Percentiles rank a stretch among this genome's conserved stretches.
phyloP scores from a whole-genome alignment of 2,888 invertebrate species.

The Mythimna vitellina region DNA sequence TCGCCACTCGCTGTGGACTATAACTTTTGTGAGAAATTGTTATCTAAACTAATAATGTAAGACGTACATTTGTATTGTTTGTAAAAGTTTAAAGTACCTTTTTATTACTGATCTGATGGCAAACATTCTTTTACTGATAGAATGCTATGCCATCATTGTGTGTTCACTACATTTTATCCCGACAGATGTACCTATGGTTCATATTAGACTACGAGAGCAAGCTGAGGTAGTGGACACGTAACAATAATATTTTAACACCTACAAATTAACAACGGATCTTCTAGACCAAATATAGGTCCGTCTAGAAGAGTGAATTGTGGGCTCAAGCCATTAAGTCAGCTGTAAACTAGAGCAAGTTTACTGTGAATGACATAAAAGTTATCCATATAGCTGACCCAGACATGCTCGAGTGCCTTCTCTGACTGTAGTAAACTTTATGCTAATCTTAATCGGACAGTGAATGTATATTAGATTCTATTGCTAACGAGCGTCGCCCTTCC shows the following conservation, averaged over 20 bases:
- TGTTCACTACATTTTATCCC: too few species aligned
- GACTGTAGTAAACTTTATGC: constrained; percentile 1
- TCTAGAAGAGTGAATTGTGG: not conserved
- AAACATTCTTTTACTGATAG: too few species aligned
- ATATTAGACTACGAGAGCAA: too few species aligned
- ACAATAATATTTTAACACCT: not conserved
- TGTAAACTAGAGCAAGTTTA: constrained; percentile 29
- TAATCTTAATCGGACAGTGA: not conserved
- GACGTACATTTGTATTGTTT: too few species aligned
- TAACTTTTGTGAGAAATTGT: not conserved
- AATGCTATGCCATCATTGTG: too few species aligned
- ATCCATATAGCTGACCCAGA: constrained; percentile 3
- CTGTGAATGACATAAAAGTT: constrained; percentile 25
- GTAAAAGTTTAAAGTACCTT: too few species aligned
- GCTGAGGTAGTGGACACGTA: too few species aligned
- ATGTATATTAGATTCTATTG: not conserved
- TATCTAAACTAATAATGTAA: not conserved
- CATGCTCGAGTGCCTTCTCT: constrained; percentile 22
- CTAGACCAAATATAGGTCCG: not conserved
- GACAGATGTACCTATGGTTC: not conserved
- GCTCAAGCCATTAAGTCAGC: constrained; percentile 2
- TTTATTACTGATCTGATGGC: too few species aligned
- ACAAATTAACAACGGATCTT: not conserved
- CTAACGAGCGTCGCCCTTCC: not conserved
- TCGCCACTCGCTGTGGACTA: constrained; percentile 5